phyloP scores from a whole-genome alignment of 2,113 vertebrate genomes.

The Cnemophilus loriae region DNA sequence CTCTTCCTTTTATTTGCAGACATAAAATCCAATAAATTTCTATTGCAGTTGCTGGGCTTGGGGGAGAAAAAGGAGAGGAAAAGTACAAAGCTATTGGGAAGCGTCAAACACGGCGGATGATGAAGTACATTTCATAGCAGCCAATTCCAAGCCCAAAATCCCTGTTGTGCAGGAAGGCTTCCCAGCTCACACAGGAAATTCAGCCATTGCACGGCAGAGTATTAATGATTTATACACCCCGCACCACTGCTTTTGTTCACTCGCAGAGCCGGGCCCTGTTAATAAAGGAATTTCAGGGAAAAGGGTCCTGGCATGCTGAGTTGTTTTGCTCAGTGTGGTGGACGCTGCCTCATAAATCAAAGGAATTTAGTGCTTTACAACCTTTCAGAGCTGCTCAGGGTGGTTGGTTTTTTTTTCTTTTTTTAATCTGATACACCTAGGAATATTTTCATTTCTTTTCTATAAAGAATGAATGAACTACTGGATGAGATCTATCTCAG shows the following conservation, averaged over 20 bases:
- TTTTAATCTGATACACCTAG: constrained; percentile 58
- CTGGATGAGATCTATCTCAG: constrained; percentile 40
- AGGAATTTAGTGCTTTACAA: constrained; percentile 64
- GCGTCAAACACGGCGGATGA: constrained; percentile 47
- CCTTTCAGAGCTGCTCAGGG: constrained; percentile 25
- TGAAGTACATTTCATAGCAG: constrained; percentile 66
- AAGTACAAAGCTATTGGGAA: constrained; percentile 58
- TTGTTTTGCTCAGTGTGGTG: constrained; percentile 50
- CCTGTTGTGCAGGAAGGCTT: constrained; percentile 68
- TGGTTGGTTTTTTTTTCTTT: not conserved
- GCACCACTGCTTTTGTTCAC: constrained; percentile 69
- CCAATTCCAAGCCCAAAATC: constrained; percentile 68
- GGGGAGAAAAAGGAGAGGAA: constrained; percentile 9
- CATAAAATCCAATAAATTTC: constrained; percentile 34
- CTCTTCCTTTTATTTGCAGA: constrained; percentile 29
- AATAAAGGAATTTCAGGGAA: constrained; percentile 71
- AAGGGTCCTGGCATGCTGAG: constrained; percentile 42
- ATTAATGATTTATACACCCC: constrained; percentile 77
- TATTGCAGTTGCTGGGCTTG: not conserved
- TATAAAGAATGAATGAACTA: constrained; percentile 63
- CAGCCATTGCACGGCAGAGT: constrained; percentile 60
- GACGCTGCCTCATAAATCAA: constrained; percentile 69
- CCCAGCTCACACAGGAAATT: constrained; percentile 66
- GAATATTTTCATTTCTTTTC: constrained; percentile 60
- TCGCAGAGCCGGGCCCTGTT: constrained; percentile 57